Evolutionary conservation across 2,113 vertebrate species (phyloP), one percentile per base, ranked within the genome.

Genomic region (Ondatra zibethicus): DNA sequence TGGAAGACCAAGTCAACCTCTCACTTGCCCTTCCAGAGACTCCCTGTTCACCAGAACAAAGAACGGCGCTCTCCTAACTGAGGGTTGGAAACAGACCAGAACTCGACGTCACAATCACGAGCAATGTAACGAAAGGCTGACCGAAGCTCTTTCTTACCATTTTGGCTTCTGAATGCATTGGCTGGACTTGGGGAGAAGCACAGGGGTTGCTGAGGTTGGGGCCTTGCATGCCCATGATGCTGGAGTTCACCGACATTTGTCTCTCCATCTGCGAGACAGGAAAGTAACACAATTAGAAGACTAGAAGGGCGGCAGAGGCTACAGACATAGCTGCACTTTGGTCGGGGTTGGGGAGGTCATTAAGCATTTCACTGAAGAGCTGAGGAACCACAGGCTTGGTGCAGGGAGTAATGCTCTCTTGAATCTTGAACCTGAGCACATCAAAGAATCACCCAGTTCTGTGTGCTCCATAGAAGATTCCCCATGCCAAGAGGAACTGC

Each of bases 101-200:
- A 88, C n/a, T 93, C 96, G 78, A 72, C 96, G 7, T 85, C 63
- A 68, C 94, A 89, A 93, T 95, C n/a, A 93, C 31, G 17, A 80
- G 19, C 42, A 75, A 93, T 93, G 94, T 88, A 88, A 27, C 11
- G 50, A 93, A 93, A 58, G 47, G 68, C 25, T 68, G 77, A 70
- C 31, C 0, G 1, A 36, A 88, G 84, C 7, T 31, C 14, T 94
- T 91, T 97, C 75, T 99, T 99, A 99, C 99, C 99, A 99, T 99
- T 99, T 99, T 99, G 98, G 99, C 99, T 98, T 99, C 99, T 97
- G 99, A 99, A 98, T 99, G 99, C 99, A 99, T 99, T 97, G 99
- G 99, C 96, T 99, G 99, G 97, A 99, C 99, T 98, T 99, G 99
- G 97, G 99, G 99, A 98, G 99, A 99, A 98, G 99, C 99, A 96